Evolutionary conservation across 2,888 invertebrate genomes (phyloP).

Genomic region (Ophion costatus): DNA sequence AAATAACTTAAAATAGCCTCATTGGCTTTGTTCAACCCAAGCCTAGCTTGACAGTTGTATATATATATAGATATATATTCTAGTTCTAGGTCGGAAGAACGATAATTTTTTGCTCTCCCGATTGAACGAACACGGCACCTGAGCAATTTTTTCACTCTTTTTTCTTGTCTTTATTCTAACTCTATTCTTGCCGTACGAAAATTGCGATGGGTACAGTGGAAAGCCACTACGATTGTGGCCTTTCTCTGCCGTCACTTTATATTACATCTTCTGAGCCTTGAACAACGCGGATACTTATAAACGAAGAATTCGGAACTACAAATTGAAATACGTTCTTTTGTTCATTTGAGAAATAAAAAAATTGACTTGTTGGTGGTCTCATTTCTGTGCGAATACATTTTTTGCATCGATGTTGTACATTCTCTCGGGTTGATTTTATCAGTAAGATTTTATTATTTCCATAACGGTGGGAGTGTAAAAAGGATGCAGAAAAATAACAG

Average conservation of each 20-base stretch:
- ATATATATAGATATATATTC: not conserved
- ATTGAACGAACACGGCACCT: conserved; percentile 1
- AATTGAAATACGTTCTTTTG: too few species aligned
- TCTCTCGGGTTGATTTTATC: too few species aligned
- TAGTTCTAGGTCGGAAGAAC: not conserved
- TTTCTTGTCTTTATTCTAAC: not conserved
- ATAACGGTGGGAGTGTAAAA: too few species aligned
- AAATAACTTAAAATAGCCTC: not conserved
- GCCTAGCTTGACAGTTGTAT: conserved; percentile 5
- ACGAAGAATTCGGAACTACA: too few species aligned
- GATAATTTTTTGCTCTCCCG: conserved; percentile 7
- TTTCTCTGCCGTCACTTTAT: not conserved
- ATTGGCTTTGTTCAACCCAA: conserved; percentile 5
- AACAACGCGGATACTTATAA: not conserved
- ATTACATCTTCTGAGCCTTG: not conserved
- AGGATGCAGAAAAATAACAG: too few species aligned
- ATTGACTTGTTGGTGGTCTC: too few species aligned
- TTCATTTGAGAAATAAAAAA: too few species aligned
- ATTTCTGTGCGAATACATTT: too few species aligned
- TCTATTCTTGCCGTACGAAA: not conserved
- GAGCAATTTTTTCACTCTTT: conserved; percentile 5
- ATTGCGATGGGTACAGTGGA: too few species aligned
- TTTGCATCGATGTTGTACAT: too few species aligned
- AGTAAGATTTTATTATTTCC: too few species aligned
- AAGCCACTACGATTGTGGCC: not conserved